These are phyloP conservation scores for Callocephalon fimbriatum DNA, from an alignment of 2,113 vertebrate genomes.

Conservation along the genomic window DNA sequence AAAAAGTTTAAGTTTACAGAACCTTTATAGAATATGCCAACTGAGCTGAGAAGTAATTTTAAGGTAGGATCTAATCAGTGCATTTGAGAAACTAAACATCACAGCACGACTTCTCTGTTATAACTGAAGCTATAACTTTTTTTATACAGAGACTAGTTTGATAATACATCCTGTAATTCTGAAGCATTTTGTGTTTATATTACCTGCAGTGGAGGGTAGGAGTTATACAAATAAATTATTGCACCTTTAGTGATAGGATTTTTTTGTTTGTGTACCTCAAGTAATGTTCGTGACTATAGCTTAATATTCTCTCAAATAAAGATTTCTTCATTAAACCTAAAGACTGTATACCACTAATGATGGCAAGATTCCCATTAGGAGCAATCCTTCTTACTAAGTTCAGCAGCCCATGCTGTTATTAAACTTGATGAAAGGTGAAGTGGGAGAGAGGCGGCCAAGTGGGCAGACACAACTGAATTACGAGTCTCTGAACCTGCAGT, in stretches of 20 bases:
- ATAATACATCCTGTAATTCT: conserved; percentile 71
- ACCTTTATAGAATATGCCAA: conserved; percentile 77
- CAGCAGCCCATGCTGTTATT: neutral
- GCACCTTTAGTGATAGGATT: conserved; percentile 62
- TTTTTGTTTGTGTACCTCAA: conserved; percentile 68
- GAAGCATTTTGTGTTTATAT: conserved; percentile 72
- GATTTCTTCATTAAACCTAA: conserved; percentile 56
- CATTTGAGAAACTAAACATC: conserved; percentile 68
- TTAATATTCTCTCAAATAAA: conserved; percentile 61
- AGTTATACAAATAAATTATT: conserved; percentile 77
- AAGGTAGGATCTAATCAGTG: conserved; percentile 54
- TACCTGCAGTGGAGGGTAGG: conserved; percentile 70
- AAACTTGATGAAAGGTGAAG: neutral
- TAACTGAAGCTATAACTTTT: conserved; percentile 68
- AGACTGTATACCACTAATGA: neutral
- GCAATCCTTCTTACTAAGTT: neutral
- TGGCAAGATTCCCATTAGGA: neutral
- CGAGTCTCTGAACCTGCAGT: neutral
- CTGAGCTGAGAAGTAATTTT: conserved; percentile 59
- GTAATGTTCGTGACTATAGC: conserved; percentile 51
- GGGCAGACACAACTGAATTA: neutral
- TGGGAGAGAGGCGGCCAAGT: neutral
- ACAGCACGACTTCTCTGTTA: conserved; percentile 50
- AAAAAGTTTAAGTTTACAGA: conserved; percentile 77
- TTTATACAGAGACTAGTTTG: conserved; percentile 74